phyloP scores from a whole-genome alignment of 1,140 invertebrate genomes.

The Hirudo medicinalis region DNA sequence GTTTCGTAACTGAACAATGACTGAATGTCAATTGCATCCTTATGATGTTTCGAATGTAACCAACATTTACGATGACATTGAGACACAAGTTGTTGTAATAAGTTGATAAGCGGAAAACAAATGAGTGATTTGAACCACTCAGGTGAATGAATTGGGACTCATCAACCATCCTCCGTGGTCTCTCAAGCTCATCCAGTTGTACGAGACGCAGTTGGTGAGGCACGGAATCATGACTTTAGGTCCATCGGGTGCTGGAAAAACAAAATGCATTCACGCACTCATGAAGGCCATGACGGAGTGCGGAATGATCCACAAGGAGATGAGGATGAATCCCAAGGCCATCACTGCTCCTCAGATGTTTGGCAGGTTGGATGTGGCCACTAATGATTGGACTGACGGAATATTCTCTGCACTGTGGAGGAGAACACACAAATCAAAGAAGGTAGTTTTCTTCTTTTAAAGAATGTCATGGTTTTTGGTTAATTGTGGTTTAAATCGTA shows the following conservation, averaged over 20 bases:
- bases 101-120: too few relatives aligned
- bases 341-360: constrained; percentile 95
- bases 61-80: too few relatives aligned
- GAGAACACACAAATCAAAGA: constrained; percentile 76
- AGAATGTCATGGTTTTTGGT: too few relatives aligned
- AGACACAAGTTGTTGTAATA: too few relatives aligned
- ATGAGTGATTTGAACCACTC: neutral
- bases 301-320: constrained; percentile 50
- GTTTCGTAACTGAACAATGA: too few relatives aligned
- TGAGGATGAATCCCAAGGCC: constrained; percentile 95
- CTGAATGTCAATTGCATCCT: too few relatives aligned
- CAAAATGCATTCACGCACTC: constrained; percentile 61
- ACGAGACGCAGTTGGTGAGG: constrained; percentile 83
- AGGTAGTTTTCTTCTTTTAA: constrained; percentile 40
- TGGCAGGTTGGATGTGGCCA: constrained; percentile 81
- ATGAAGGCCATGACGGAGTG: constrained; percentile 36
- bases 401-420: constrained; percentile 94
- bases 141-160: constrained; percentile 46
- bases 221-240: constrained; percentile 93
- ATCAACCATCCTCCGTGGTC: constrained; percentile 88
- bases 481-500: too few relatives aligned
- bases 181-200: constrained; percentile 85
- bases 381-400: constrained; percentile 94
- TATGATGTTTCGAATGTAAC: too few relatives aligned
- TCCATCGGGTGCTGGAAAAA: constrained; percentile 80